Base-by-base conservation (phyloP, 92 coral and sea anemone species). In the Isaurus tuberculatus region DNA sequence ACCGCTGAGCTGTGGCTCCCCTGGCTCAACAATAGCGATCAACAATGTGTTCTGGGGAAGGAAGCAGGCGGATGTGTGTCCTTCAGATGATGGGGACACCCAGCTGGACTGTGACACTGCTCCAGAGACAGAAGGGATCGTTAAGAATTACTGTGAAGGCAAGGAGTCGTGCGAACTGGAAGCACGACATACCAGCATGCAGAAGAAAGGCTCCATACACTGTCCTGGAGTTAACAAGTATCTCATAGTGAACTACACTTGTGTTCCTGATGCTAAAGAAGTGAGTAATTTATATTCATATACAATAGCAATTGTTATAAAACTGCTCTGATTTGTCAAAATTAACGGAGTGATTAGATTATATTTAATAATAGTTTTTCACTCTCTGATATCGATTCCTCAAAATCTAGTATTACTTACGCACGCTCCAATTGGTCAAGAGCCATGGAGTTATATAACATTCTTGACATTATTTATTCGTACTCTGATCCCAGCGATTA, bases 11-110 rank as follows among this genome's bases (percentile, higher is more conserved):
- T 95, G 98, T 78, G 88, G 98, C 37, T 91, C 91, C 79, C 98
- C 98, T 15, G 98, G 98, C 80, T 95, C 98, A 74, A 87, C 91
- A 65, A 95, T 95, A 19, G 98, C 98, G 22, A 87, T 95, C 81
- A 94, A 95, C 0, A 91, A 85, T 40, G 99, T 97, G 20, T 97
- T 97, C 90, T 97, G 99, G 99, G 99, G 99, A 19, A 91, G 99
- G 30, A 88, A 85, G 73, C 86, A 94, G 14, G 95, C 81, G 9
- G 75, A 75, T 16, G 85, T 97, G n/a, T 97, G 99, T 68, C 98
- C 99, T 8, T 92, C 99, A 0, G 99, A 94, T 74, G 98, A 95
- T 55, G 98, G 98, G 7, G 98, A 95, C 85, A 92, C 95, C 16
- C 92, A 88, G 60, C 89, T 95, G 23, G 97, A 95, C 75, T 95